Conservation (phyloP, 2,888 invertebrate species). For the Halictus ligatus region DNA sequence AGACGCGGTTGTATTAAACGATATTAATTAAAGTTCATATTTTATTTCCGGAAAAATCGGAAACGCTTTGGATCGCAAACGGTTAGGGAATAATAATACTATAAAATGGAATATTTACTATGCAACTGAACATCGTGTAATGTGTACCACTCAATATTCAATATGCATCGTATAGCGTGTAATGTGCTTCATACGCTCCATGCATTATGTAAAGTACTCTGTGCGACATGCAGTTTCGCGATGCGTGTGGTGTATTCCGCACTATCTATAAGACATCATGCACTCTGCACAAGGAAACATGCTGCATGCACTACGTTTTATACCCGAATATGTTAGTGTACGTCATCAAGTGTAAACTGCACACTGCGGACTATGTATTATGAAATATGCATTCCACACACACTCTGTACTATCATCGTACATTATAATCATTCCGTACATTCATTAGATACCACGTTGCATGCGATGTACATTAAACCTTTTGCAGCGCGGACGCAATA, state of each 20-base stretch:
- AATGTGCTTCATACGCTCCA: not conserved
- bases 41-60: no score
- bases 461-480: not conserved
- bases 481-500: no score
- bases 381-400: not conserved
- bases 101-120: not conserved
- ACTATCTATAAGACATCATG: not conserved
- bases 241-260: not conserved
- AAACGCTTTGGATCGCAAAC: no score
- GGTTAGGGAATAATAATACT: not conserved
- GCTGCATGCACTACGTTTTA: not conserved
- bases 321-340: not conserved
- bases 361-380: not conserved
- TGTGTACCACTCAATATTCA: constrained; percentile 2
- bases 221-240: not conserved
- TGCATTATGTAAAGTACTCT: not conserved
- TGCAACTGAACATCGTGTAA: not conserved
- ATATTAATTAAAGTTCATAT: no score
- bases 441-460: not conserved
- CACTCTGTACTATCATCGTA: not conserved
- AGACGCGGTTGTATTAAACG: no score
- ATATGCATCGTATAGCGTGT: not conserved
- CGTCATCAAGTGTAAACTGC: not conserved
- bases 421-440: not conserved
- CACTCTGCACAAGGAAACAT: not conserved